phyloP scores from a whole-genome alignment of 1,140 invertebrate species.

The Sitophilus oryzae region DNA sequence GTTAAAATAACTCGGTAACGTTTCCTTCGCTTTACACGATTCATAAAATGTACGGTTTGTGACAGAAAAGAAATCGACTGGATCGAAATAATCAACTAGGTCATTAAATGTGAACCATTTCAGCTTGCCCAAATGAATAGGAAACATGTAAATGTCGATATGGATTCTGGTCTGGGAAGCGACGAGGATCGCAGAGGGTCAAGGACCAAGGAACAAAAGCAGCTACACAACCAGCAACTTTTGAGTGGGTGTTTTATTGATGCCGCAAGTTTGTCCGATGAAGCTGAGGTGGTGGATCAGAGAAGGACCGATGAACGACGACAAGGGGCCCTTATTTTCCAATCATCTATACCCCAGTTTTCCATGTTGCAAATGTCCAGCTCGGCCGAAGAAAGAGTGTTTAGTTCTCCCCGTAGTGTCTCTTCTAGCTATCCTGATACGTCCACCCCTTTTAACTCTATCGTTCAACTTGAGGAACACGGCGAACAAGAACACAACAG shows the following conservation, averaged over 20 bases:
- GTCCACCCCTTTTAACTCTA: slow-evolving; percentile 50
- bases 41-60: too few relatives aligned
- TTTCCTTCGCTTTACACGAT: too few relatives aligned
- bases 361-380: slow-evolving; percentile 39
- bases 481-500: slow-evolving; percentile 29
- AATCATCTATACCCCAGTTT: slow-evolving; percentile 54
- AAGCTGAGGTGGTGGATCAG: slow-evolving; percentile 41
- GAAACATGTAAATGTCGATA: slow-evolving; percentile 43
- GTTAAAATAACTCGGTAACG: too few relatives aligned
- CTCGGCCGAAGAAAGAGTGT: slow-evolving; percentile 15
- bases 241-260: slow-evolving; percentile 63
- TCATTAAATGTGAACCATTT: slow-evolving; percentile 3
- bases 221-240: slow-evolving; percentile 60
- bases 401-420: slow-evolving; percentile 14
- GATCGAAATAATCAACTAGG: slow-evolving; percentile 11
- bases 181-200: slow-evolving; percentile 48
- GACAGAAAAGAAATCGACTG: neutral
- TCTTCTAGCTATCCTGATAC: slow-evolving; percentile 30
- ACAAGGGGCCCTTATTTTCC: slow-evolving; percentile 53
- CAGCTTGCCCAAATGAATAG: slow-evolving; percentile 20
- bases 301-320: slow-evolving; percentile 54
- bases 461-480: slow-evolving; percentile 43
- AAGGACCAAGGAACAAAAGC: slow-evolving; percentile 61
- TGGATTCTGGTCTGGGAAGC: slow-evolving; percentile 54
- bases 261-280: slow-evolving; percentile 64